Base-by-base conservation (phyloP, 2,888 invertebrate species). In the Frankliniella fusca region DNA sequence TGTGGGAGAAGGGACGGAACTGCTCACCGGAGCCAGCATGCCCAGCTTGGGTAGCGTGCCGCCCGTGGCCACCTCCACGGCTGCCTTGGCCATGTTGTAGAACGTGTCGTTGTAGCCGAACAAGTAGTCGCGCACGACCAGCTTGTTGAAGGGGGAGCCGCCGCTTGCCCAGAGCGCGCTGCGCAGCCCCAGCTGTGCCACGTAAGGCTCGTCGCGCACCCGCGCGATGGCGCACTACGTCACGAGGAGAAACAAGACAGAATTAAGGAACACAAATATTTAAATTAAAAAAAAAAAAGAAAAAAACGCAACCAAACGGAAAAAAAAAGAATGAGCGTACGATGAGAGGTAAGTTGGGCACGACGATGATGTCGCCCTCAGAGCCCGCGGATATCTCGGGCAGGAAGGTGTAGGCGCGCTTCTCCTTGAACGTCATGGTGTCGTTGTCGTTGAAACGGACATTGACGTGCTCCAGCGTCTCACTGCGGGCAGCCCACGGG, bases 301-400 rank as follows among this genome's bases (percentile, higher is more conserved):
- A 54, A 7, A 54, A 1, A 54, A 54, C 54, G 54, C 12, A 54
- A 54, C 54, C n/a, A n/a, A 54, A 54, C 3, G 2, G 38, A 5
- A 38, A 5, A 38, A 3, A 49, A 48, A 80, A 11, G 20, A 27
- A 81, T 27, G 81, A 80, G 89, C 92, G 91, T 87, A 93, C 93
- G 85, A 95, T 86, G 12, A 95, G 87, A 0, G 94, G 93, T 15
- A 96, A 88, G 87, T 96, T 96, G 0, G 96, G 95, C 0, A 95
- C 93, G 2, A 89, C 85, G 0, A 96, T 88, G 50, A 90, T 87
- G 83, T 94, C 93, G 80, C 89, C 88, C 84, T 92, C 90, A 0
- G 88, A 88, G 0, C 93, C 91, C 0, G 87, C 86, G 0, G 94
- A 93, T 82, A 90, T 87, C 8, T 93, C 90, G 0, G 92, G 90